Percentiles rank a stretch among this genome's conserved stretches.
phyloP scores from a whole-genome alignment of 2,113 vertebrate species.

The Rhynchopsitta pachyrhyncha region DNA sequence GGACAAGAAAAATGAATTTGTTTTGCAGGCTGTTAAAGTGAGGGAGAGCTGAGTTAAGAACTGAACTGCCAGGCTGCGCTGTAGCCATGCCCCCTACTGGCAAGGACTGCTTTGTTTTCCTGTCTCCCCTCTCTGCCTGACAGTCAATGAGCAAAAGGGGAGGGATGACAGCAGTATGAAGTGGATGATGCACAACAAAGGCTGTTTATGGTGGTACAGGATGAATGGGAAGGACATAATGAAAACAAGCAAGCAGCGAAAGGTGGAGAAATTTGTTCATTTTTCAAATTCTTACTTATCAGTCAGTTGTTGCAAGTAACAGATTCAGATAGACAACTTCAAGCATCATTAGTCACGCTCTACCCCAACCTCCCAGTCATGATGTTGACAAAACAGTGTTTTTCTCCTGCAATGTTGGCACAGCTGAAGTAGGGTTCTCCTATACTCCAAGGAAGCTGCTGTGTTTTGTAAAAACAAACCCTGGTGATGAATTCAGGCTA shows the following conservation, averaged over 20 bases:
- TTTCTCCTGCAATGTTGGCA: neutral
- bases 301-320: fast-evolving
- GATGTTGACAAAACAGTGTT: neutral
- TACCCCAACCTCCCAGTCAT: neutral
- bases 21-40: neutral
- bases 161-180: neutral
- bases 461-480: neutral
- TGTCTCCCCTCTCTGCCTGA: neutral
- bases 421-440: neutral
- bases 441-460: neutral
- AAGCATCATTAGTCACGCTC: neutral
- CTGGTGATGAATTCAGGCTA: neutral
- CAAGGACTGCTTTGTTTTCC: neutral
- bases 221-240: neutral
- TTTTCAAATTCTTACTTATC: neutral
- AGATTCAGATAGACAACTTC: neutral
- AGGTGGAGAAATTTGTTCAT: neutral
- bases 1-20: neutral
- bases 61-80: neutral
- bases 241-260: neutral
- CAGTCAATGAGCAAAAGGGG: neutral
- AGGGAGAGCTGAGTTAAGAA: neutral
- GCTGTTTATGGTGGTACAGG: neutral
- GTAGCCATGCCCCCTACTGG: neutral
- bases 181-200: neutral